These are phyloP conservation scores for Belgica antarctica DNA, from an alignment of 2,888 invertebrate genomes.

Conservation along the genomic window DNA sequence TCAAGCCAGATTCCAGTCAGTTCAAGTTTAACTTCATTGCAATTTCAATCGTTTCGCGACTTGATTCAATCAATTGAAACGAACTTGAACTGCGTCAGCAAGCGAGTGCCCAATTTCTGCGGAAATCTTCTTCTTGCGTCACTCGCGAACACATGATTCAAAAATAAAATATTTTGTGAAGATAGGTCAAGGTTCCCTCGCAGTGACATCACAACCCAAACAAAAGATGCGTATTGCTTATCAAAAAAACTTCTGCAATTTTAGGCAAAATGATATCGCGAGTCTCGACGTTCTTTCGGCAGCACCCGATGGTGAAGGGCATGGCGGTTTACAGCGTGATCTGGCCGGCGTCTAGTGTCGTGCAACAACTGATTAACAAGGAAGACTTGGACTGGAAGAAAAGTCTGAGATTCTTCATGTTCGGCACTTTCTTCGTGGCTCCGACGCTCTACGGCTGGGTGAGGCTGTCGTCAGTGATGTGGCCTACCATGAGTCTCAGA, in stretches of 20 bases:
- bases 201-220: slow-evolving; percentile 5
- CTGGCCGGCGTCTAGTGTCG: slow-evolving; percentile 71
- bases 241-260: neutral
- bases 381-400: slow-evolving; percentile 67
- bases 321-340: slow-evolving; percentile 70
- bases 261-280: slow-evolving; percentile 25
- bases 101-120: no score
- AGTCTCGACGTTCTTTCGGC: slow-evolving; percentile 32
- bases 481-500: slow-evolving; percentile 69
- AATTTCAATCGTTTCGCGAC: no score
- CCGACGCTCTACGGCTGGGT: slow-evolving; percentile 80
- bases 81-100: no score
- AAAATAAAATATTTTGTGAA: neutral
- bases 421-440: slow-evolving; percentile 78
- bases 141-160: neutral
- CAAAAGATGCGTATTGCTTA: neutral
- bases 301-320: slow-evolving; percentile 53
- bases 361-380: slow-evolving; percentile 69
- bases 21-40: no score
- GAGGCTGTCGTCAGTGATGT: slow-evolving; percentile 68
- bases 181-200: neutral
- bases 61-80: no score
- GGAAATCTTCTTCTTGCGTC: no score
- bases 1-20: no score
- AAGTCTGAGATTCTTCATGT: slow-evolving; percentile 70